A percentile compares a stretch with the other conserved stretches of the same genome.
Evolutionary conservation across 2,113 vertebrate species (phyloP).

Genomic region (Rutilus rutilus): DNA sequence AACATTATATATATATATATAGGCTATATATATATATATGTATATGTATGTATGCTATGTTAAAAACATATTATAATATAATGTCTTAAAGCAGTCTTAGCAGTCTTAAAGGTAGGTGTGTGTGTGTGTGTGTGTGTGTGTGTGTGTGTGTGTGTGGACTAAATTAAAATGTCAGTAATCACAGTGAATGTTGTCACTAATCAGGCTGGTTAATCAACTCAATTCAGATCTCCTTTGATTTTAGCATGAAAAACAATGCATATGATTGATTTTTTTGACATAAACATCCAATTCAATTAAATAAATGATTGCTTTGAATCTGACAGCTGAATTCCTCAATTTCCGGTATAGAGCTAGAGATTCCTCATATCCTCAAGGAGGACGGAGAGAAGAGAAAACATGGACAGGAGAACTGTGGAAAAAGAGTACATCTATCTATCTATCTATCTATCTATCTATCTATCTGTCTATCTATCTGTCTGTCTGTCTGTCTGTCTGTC

Average conservation of each 20-base stretch:
- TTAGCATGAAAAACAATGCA: background rate
- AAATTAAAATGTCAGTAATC: background rate
- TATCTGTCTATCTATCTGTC: background rate
- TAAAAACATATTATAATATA: background rate
- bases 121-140: background rate
- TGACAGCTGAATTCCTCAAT: constrained; percentile 9
- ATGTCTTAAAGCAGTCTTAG: background rate
- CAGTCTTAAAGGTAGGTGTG: too few relatives aligned
- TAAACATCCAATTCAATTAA: background rate
- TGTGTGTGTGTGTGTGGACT: background rate
- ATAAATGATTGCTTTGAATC: constrained; percentile 6
- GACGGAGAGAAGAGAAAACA: background rate
- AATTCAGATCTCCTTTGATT: background rate
- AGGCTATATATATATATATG: too few relatives aligned
- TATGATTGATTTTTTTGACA: background rate
- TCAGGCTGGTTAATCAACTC: background rate
- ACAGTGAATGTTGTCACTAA: background rate
- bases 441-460: background rate
- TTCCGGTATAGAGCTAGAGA: background rate
- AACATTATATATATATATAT: background rate
- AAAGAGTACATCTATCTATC: background rate
- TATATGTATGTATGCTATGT: too few relatives aligned
- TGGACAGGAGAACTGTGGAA: background rate
- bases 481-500: background rate
- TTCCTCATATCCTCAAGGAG: constrained; percentile 8